Base-by-base conservation (phyloP, 2,113 vertebrate genomes). In the Corydoras maculifer region DNA sequence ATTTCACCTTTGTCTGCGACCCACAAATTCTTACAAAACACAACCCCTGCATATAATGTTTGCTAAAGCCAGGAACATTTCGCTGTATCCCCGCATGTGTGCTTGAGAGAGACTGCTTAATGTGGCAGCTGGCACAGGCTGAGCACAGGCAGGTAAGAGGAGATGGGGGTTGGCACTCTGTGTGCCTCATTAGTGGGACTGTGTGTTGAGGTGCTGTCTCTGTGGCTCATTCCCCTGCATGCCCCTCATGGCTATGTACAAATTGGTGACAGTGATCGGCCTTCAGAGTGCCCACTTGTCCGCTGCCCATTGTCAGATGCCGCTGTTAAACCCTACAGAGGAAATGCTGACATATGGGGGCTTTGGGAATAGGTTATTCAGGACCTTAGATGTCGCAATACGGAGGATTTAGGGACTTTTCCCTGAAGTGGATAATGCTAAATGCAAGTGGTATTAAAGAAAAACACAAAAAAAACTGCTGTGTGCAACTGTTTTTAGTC, bases 201-300 rank as follows among this genome's bases (percentile, higher is more conserved):
- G 85, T 87, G 83, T 86, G 63, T 59, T 81, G 81, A 82, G 82
- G 79, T 87, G 81, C 86, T 87, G 87, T 86, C 86, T 87, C 82
- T 83, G 77, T 80, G 82, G 85, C 87, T 84, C 79, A 81, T 83
- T 88, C 87, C 87, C 90, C 87, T 89, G 84, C 69, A 88, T 90
- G 86, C 88, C 87, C 88, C 90, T 88, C 83, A 89, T 87, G 88
- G 89, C 90, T 86, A 91, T 78, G 84, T 87, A 90, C 89, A 91
- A 90, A 91, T 91, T 91, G 89, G 87, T 88, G 18, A 25, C 18
- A 25, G 18, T 25, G 81, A 87, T 87, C 82, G 79, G 69, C 69
- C 51, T 65, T 61, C 66, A 58, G 59, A 65, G 73, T 5, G 51
- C 35, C 63, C 51, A 69, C 70, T 69, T 72, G 67, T 59, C 43